Percentiles rank a stretch among this genome's conserved stretches.
phyloP scores from a whole-genome alignment of 2,888 invertebrate genomes.

The Flexamia atlantica region DNA sequence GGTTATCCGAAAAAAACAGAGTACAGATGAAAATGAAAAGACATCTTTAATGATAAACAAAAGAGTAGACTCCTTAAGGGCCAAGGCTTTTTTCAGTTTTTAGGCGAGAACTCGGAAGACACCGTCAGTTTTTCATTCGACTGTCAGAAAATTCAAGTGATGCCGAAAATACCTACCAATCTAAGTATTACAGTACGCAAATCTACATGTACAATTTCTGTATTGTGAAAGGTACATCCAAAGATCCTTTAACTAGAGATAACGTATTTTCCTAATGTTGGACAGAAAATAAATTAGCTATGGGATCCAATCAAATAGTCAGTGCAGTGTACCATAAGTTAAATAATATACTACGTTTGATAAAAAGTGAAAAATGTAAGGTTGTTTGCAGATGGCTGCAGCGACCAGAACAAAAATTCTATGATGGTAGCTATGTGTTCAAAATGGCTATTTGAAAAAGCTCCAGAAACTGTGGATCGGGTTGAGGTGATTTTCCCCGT shows the following conservation, averaged over 20 bases:
- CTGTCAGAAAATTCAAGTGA: constrained; percentile 71
- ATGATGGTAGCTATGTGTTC: constrained; percentile 70
- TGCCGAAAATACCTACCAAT: constrained; percentile 72
- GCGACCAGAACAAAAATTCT: constrained; percentile 71
- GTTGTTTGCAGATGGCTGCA: constrained; percentile 59
- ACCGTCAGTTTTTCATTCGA: constrained; percentile 69
- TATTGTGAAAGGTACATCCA: constrained; percentile 71
- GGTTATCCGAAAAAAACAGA: constrained; percentile 7
- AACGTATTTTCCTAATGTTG: constrained; percentile 71
- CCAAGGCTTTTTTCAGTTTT: constrained; percentile 47
- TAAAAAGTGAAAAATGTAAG: constrained; percentile 21
- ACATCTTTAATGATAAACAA: neutral
- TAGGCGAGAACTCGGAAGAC: constrained; percentile 35
- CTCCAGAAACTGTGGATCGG: constrained; percentile 63
- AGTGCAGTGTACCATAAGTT: constrained; percentile 69
- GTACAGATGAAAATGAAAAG: constrained; percentile 55
- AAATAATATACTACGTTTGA: constrained; percentile 56
- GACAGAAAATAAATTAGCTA: constrained; percentile 70
- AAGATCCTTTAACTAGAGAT: constrained; percentile 67
- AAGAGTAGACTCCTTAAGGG: constrained; percentile 43
- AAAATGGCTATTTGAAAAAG: constrained; percentile 68
- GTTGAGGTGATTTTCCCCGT: constrained; percentile 70
- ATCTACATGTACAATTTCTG: constrained; percentile 72
- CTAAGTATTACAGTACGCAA: constrained; percentile 72
- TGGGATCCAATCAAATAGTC: constrained; percentile 72